Percentiles rank a stretch among this genome's conserved stretches.
Evolutionary conservation across 92 coral and sea anemone genomes (phyloP).

Genomic region (Anthopleura xanthogrammica): DNA sequence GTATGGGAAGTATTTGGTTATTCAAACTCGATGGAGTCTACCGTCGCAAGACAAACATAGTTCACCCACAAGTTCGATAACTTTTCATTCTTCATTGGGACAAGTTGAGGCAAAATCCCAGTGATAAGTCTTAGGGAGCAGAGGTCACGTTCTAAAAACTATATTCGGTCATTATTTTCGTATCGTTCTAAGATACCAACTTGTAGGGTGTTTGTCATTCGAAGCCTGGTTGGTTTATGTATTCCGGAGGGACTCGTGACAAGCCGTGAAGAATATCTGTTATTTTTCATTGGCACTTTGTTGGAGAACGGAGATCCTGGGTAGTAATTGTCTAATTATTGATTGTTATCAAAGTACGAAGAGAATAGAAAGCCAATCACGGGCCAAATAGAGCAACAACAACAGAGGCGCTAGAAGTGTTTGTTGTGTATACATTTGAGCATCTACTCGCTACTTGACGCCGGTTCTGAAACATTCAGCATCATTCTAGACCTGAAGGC

Average conservation of each 20-base stretch:
- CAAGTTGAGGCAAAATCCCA: constrained; percentile 35
- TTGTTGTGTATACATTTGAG: constrained; percentile 34
- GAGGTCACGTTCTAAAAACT: constrained; percentile 26
- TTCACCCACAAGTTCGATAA: neutral
- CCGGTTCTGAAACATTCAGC: constrained; percentile 3
- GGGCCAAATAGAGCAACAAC: constrained; percentile 4
- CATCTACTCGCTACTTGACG: constrained; percentile 2
- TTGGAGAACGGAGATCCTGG: constrained; percentile 15
- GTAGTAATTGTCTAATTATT: neutral
- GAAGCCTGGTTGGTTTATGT: constrained; percentile 26
- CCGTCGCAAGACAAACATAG: neutral
- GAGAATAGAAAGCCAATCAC: constrained; percentile 31
- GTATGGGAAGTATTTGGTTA: neutral
- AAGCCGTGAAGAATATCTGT: constrained; percentile 16
- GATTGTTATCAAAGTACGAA: constrained; percentile 21
- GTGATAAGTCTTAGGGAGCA: neutral
- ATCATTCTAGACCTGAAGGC: neutral
- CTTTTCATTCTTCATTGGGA: constrained; percentile 17
- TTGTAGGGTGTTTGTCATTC: constrained; percentile 26
- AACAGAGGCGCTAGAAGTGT: constrained; percentile 40
- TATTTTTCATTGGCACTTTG: constrained; percentile 27
- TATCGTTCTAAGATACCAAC: constrained; percentile 4
- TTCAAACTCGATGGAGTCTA: neutral
- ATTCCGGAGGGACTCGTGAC: neutral
- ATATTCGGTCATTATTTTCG: constrained; percentile 29